These are phyloP conservation scores for Drosophila kuntzei DNA, from an alignment of 2,888 invertebrate genomes.

Conservation along the genomic window DNA sequence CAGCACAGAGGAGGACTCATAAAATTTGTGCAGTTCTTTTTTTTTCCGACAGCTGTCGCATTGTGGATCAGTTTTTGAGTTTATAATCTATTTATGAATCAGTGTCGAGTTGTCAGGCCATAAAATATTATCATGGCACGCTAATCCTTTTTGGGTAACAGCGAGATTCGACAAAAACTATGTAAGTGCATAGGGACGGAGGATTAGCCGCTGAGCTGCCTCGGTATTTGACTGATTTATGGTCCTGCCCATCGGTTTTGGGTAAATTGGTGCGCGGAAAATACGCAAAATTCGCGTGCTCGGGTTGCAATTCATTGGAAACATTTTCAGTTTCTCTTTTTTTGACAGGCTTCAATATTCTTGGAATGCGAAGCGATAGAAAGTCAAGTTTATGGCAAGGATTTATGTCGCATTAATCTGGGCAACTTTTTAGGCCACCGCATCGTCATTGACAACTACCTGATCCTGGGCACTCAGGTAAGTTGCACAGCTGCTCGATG, in stretches of 20 bases:
- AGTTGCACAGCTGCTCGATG: neutral
- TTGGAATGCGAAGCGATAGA: conserved; percentile 36
- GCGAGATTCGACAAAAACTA: conserved; percentile 26
- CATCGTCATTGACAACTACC: conserved; percentile 41
- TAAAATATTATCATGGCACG: conserved; percentile 43
- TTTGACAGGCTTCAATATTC: conserved; percentile 1
- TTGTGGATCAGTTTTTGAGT: conserved; percentile 41
- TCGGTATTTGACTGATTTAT: conserved; percentile 48
- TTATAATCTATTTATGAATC: conserved; percentile 75
- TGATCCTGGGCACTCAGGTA: conserved; percentile 15
- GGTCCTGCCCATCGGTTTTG: conserved; percentile 33
- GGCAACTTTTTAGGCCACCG: conserved; percentile 35
- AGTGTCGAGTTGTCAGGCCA: conserved; percentile 47
- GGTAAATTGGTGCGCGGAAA: conserved; percentile 68
- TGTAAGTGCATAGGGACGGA: neutral
- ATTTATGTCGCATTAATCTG: conserved; percentile 27
- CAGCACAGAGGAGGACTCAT: neutral
- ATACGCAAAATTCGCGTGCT: conserved; percentile 73
- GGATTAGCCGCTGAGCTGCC: conserved; percentile 33
- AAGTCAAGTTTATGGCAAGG: conserved; percentile 51
- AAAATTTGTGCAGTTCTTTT: conserved; percentile 21
- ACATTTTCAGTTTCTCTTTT: conserved; percentile 16
- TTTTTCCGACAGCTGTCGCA: conserved; percentile 57
- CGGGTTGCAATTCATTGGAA: conserved; percentile 50
- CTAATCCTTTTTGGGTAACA: conserved; percentile 67